Evolutionary conservation across 2,797 vertebrate genomes (phyloP).

Genomic region (Pempheris klunzingeri): DNA sequence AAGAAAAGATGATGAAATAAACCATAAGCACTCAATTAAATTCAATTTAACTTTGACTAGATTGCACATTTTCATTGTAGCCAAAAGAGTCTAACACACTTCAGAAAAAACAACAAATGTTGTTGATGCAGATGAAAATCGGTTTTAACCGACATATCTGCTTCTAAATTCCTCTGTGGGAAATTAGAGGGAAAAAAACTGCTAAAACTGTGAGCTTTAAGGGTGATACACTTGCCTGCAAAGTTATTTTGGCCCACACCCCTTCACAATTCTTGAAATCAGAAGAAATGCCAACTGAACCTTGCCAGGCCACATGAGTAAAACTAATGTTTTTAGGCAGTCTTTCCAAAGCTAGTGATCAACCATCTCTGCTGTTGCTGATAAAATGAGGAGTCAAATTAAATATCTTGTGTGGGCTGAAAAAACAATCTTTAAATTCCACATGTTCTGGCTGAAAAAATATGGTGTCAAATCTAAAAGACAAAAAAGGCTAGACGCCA

Average conservation of each 20-base stretch:
- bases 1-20: constrained; percentile 43
- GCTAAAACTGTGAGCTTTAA: not conserved
- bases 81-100: not conserved
- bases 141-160: not conserved
- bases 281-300: constrained; percentile 28
- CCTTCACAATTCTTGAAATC: constrained; percentile 40
- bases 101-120: constrained; percentile 20
- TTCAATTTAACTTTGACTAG: not conserved
- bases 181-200: not conserved
- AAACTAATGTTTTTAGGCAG: constrained; percentile 39
- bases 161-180: not conserved
- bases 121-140: too few species aligned
- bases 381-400: constrained; percentile 58
- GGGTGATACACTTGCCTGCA: constrained; percentile 6
- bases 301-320: constrained; percentile 47
- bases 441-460: constrained; percentile 67
- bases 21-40: constrained; percentile 19
- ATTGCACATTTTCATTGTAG: constrained; percentile 4
- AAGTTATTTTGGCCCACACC: constrained; percentile 27
- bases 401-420: constrained; percentile 62
- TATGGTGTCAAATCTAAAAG: constrained; percentile 66
- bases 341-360: constrained; percentile 51
- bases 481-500: constrained; percentile 65
- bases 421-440: constrained; percentile 59
- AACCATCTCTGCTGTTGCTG: constrained; percentile 54